These are phyloP conservation scores for Nemotelus nigrinus DNA, from an alignment of 2,888 invertebrate genomes.

Conservation along the genomic window DNA sequence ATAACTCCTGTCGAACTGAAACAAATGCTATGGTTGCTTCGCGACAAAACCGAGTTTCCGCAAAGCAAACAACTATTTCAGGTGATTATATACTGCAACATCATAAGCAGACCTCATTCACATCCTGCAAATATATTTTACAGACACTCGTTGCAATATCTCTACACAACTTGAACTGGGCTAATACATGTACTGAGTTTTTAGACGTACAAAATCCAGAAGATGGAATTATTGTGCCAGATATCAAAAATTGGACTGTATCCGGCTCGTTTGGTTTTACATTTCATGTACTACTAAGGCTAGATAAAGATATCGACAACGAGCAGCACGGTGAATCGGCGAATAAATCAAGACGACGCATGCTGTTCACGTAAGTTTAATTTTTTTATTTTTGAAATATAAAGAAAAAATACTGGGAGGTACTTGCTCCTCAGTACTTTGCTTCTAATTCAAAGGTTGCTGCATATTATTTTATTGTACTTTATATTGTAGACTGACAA, in stretches of 20 bases:
- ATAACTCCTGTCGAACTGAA: slow-evolving; percentile 70
- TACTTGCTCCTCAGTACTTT: not conserved
- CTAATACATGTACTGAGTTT: slow-evolving; percentile 66
- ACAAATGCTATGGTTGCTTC: slow-evolving; percentile 65
- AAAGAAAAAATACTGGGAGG: not conserved
- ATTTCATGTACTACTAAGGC: slow-evolving; percentile 69
- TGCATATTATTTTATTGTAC: not conserved
- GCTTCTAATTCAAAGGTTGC: not conserved
- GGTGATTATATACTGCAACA: slow-evolving; percentile 52
- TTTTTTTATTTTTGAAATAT: slow-evolving; percentile 41
- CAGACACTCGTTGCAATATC: slow-evolving; percentile 62
- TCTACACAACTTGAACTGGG: slow-evolving; percentile 60
- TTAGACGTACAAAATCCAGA: slow-evolving; percentile 66
- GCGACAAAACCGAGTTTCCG: slow-evolving; percentile 59
- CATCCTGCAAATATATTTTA: not conserved
- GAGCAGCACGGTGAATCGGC: not conserved
- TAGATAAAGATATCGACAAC: slow-evolving; percentile 60
- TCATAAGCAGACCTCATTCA: not conserved
- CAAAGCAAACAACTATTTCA: slow-evolving; percentile 61
- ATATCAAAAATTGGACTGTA: slow-evolving; percentile 69
- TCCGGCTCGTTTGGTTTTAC: slow-evolving; percentile 69
- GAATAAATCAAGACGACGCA: slow-evolving; percentile 62
- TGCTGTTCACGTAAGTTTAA: slow-evolving; percentile 65
- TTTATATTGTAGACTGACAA: slow-evolving; percentile 64
- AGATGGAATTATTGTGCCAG: slow-evolving; percentile 68